These are phyloP conservation scores for Xestia c-nigrum DNA, from an alignment of 2,888 invertebrate species.

Conservation along the genomic window DNA sequence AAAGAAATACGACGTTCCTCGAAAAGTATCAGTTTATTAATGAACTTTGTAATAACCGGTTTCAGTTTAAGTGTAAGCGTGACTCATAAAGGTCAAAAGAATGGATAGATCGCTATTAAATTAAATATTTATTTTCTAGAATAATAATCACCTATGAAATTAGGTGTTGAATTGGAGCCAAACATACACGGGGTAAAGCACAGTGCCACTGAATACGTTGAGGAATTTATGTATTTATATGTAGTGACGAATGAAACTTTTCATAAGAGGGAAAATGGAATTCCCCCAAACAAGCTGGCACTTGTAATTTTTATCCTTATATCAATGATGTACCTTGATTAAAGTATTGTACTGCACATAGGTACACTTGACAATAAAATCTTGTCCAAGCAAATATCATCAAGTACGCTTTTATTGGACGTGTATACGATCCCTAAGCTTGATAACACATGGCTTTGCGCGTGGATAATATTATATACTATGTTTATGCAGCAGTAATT, in stretches of 20 bases:
- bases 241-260: conserved; percentile 21
- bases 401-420: conserved; percentile 20
- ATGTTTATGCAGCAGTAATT: conserved; percentile 44
- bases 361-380: conserved; percentile 26
- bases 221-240: conserved; percentile 31
- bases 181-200: conserved; percentile 36
- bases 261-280: conserved; percentile 24
- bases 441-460: conserved; percentile 31
- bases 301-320: conserved; percentile 21
- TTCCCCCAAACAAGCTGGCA: conserved; percentile 32
- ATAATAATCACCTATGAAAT: conserved; percentile 40
- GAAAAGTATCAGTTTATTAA: neutral
- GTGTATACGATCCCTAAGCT: conserved; percentile 25
- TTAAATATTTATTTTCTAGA: conserved; percentile 26
- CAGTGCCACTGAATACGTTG: conserved; percentile 17
- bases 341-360: conserved; percentile 10
- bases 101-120: conserved; percentile 4
- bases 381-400: conserved; percentile 24
- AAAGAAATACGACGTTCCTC: neutral
- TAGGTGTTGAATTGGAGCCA: conserved; percentile 46
- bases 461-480: conserved; percentile 33
- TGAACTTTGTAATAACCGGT: conserved; percentile 3
- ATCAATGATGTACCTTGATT: conserved; percentile 24
- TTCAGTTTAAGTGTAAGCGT: neutral
- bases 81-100: conserved; percentile 30